A percentile compares a stretch with the other conserved stretches of the same genome.
These are phyloP conservation scores for Leptothorax acervorum DNA, from an alignment of 2,888 invertebrate species.

Conservation along the genomic window DNA sequence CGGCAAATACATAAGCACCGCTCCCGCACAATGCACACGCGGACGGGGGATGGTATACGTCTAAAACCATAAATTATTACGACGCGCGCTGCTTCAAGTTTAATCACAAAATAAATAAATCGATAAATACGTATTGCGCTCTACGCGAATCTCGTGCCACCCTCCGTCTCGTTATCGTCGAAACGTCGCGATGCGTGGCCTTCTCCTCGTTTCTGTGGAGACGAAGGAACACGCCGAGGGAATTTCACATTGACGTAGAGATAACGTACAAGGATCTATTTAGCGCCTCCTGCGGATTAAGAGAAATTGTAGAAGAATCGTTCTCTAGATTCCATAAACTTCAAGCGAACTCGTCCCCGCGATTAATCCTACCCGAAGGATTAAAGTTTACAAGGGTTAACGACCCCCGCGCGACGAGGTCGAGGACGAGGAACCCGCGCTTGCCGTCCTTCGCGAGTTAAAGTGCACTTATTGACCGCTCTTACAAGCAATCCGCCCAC, in stretches of 20 bases:
- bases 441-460: slow-evolving; percentile 45
- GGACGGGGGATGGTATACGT: background rate
- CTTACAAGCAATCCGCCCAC: slow-evolving; percentile 54
- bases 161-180: background rate
- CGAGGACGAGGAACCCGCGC: slow-evolving; percentile 11
- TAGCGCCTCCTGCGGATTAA: slow-evolving; percentile 1
- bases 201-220: background rate
- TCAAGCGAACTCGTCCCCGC: slow-evolving; percentile 25
- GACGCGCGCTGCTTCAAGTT: slow-evolving; percentile 28
- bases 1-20: slow-evolving; percentile 45
- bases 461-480: slow-evolving; percentile 55
- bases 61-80: slow-evolving; percentile 52
- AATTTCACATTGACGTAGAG: background rate
- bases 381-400: slow-evolving; percentile 53
- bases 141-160: background rate
- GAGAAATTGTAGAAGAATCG: slow-evolving; percentile 37
- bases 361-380: slow-evolving; percentile 45
- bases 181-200: background rate
- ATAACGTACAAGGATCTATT: slow-evolving; percentile 27
- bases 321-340: slow-evolving; percentile 8
- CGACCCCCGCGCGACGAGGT: slow-evolving; percentile 28
- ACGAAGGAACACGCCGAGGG: background rate
- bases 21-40: slow-evolving; percentile 29
- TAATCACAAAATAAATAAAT: slow-evolving; percentile 52
- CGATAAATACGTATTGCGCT: slow-evolving; percentile 36